These are phyloP conservation scores for Lottia scabra DNA, from an alignment of 2,888 invertebrate genomes.

Conservation along the genomic window DNA sequence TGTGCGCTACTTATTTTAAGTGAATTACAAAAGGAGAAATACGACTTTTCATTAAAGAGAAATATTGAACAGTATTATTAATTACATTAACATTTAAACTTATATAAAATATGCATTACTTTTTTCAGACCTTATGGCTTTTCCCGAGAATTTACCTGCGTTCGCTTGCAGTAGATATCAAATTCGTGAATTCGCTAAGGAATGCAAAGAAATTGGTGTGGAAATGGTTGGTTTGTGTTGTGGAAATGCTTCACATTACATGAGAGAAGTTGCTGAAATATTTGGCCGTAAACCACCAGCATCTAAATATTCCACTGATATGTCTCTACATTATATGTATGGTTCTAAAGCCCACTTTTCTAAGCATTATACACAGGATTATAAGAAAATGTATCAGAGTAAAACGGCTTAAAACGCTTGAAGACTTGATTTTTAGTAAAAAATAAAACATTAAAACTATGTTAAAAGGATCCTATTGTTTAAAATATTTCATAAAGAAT, in stretches of 20 bases:
- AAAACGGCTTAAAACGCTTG: not conserved
- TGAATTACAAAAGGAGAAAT: too few species aligned
- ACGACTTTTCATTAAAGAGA: too few species aligned
- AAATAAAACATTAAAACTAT: too few species aligned
- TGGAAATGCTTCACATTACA: constrained; percentile 52
- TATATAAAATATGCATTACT: too few species aligned
- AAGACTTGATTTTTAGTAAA: too few species aligned
- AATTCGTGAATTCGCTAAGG: constrained; percentile 50
- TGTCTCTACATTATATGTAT: constrained; percentile 23
- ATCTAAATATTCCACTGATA: constrained; percentile 45
- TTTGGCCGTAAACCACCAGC: constrained; percentile 52
- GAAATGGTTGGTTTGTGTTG: constrained; percentile 63
- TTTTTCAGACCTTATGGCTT: constrained; percentile 46
- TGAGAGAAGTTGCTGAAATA: constrained; percentile 50
- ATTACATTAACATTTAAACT: too few species aligned
- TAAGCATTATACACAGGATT: not conserved
- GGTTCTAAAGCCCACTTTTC: not conserved
- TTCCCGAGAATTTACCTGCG: constrained; percentile 46
- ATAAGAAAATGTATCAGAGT: not conserved
- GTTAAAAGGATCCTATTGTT: too few species aligned
- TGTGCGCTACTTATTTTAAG: too few species aligned
- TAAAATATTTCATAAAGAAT: too few species aligned
- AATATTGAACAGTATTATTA: too few species aligned
- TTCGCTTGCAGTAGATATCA: constrained; percentile 44
- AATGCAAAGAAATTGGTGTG: constrained; percentile 49